phyloP scores from a whole-genome alignment of 92 coral and sea anemone genomes.

The Ricordea florida region DNA sequence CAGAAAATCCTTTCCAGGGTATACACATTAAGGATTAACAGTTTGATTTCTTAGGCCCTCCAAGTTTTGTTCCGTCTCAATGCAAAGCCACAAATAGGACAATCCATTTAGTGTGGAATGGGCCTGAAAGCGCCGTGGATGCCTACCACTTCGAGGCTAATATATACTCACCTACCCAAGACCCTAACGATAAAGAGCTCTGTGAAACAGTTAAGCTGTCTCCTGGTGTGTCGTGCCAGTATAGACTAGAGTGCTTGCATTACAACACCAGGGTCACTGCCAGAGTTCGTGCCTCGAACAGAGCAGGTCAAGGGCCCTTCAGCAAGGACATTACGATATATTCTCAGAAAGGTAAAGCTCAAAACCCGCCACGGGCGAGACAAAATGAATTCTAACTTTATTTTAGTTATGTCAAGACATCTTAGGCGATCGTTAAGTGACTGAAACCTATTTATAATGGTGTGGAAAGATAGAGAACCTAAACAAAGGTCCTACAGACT shows the following conservation, averaged over 20 bases:
- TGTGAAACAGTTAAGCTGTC: constrained; percentile 56
- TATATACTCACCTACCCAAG: constrained; percentile 42
- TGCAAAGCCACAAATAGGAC: constrained; percentile 79
- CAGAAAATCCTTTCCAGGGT: too few relatives aligned
- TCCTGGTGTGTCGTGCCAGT: constrained; percentile 63
- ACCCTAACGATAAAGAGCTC: constrained; percentile 50
- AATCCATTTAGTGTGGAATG: constrained; percentile 63
- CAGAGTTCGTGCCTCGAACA: constrained; percentile 84
- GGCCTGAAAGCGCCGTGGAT: constrained; percentile 84
- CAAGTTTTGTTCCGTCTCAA: constrained; percentile 61
- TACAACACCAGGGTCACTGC: constrained; percentile 70
- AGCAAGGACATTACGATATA: constrained; percentile 51
- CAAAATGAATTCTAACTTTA: too few relatives aligned
- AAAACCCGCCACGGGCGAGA: too few relatives aligned
- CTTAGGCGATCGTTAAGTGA: too few relatives aligned
- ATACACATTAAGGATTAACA: not conserved
- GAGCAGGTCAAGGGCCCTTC: constrained; percentile 87
- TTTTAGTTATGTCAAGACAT: too few relatives aligned
- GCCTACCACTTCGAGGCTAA: constrained; percentile 70
- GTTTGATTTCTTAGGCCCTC: constrained; percentile 45
- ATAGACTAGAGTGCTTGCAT: constrained; percentile 71
- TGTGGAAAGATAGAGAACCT: not conserved
- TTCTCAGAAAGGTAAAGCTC: constrained; percentile 68
- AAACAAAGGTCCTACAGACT: too few relatives aligned
- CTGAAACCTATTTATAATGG: not conserved